Evolutionary conservation across 2,113 vertebrate genomes (phyloP).

Genomic region (Meles meles): DNA sequence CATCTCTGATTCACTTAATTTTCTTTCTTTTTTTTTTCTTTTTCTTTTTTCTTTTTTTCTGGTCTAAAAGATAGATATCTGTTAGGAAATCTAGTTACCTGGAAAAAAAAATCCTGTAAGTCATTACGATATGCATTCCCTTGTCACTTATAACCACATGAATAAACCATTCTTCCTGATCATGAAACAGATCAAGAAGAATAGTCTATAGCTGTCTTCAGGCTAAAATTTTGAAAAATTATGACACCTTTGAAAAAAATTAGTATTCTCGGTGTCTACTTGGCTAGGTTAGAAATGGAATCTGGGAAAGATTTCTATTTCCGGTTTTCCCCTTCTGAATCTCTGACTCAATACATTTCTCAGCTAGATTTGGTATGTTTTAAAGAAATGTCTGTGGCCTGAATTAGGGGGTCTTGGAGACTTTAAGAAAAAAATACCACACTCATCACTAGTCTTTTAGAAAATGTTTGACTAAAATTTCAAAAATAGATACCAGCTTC

Average conservation of each 20-base stretch:
- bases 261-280: slow-evolving; percentile 8
- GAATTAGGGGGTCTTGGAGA: neutral
- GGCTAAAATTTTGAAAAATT: slow-evolving; percentile 21
- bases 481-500: neutral
- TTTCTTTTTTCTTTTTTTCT: neutral
- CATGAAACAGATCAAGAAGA: slow-evolving; percentile 6
- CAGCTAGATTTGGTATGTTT: neutral
- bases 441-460: neutral
- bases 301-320: slow-evolving; percentile 20
- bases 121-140: slow-evolving; percentile 16
- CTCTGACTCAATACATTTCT: slow-evolving; percentile 6
- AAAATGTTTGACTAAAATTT: slow-evolving; percentile 13
- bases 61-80: neutral
- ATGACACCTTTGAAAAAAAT: slow-evolving; percentile 37
- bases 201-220: neutral
- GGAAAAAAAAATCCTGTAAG: slow-evolving; percentile 24
- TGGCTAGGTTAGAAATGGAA: neutral
- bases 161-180: slow-evolving; percentile 40
- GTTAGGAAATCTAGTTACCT: slow-evolving; percentile 25
- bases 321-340: neutral
- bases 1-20: neutral
- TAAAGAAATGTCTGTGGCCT: neutral
- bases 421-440: neutral
- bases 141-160: neutral
- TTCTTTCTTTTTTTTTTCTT: neutral